These are phyloP conservation scores for Acholoe squamosa DNA, from an alignment of 2,888 invertebrate species.

Conservation along the genomic window DNA sequence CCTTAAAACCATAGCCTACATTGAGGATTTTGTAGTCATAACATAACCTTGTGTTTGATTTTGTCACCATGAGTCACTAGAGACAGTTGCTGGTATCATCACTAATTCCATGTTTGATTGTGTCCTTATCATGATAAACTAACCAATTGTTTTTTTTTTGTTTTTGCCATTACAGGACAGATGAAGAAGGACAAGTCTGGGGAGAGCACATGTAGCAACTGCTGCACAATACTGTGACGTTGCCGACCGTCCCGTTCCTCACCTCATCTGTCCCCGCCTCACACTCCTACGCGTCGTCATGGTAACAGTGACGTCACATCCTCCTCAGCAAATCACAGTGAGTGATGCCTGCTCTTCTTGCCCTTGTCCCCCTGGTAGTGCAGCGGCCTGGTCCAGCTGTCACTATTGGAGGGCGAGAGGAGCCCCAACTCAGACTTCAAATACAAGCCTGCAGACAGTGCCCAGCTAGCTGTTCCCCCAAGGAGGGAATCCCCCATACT, in stretches of 20 bases:
- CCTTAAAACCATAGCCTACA: too few relatives aligned
- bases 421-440: constrained; percentile 4
- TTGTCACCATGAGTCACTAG: too few relatives aligned
- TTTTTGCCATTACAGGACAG: constrained; percentile 74
- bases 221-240: constrained; percentile 79
- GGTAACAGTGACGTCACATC: constrained; percentile 49
- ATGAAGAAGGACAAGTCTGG: constrained; percentile 82
- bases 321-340: constrained; percentile 58
- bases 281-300: constrained; percentile 52
- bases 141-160: neutral
- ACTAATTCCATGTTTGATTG: too few relatives aligned
- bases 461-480: neutral
- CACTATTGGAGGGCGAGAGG: neutral
- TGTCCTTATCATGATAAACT: too few relatives aligned
- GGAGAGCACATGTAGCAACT: constrained; percentile 80
- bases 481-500: neutral
- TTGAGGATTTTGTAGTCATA: too few relatives aligned
- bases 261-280: constrained; percentile 54
- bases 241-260: constrained; percentile 28
- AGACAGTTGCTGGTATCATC: too few relatives aligned
- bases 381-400: neutral
- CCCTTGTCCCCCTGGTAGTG: neutral
- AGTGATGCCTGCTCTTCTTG: constrained; percentile 38
- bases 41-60: too few relatives aligned
- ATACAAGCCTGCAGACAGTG: neutral